Percentiles rank a stretch among this genome's conserved stretches.
Evolutionary conservation across 2,888 invertebrate species (phyloP).

Genomic region (Cecidostiba fungosa): DNA sequence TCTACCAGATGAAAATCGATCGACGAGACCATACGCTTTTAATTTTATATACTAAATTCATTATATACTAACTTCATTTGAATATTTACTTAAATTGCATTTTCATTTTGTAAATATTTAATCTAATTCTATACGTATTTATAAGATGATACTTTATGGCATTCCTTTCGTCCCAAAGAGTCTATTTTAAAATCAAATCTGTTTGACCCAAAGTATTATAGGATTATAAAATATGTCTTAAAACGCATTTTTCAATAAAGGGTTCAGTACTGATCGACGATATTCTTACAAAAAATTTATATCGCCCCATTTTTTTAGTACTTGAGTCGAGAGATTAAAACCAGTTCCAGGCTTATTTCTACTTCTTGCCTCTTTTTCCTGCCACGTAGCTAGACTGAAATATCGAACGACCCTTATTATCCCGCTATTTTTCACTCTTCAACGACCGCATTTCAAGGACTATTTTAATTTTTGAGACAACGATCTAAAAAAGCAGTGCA

Average conservation of each 20-base stretch:
- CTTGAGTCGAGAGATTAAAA: slow-evolving; percentile 3
- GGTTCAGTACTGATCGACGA: not conserved
- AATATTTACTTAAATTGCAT: too few relatives aligned
- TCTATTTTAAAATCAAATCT: too few relatives aligned
- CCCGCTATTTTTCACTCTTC: not conserved
- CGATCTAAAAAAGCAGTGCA: not conserved
- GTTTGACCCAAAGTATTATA: too few relatives aligned
- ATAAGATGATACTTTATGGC: too few relatives aligned
- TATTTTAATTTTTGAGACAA: not conserved
- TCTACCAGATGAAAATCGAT: too few relatives aligned
- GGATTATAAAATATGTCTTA: not conserved
- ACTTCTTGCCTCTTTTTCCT: not conserved
- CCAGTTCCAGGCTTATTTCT: slow-evolving; percentile 4
- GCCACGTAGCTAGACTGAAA: not conserved
- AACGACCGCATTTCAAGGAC: not conserved
- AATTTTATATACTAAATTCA: too few relatives aligned
- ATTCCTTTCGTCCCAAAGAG: too few relatives aligned
- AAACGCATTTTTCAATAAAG: not conserved
- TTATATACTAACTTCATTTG: too few relatives aligned
- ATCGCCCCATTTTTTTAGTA: not conserved
- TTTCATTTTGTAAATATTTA: too few relatives aligned
- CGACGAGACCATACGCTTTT: too few relatives aligned
- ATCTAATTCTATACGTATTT: too few relatives aligned
- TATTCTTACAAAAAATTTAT: not conserved
- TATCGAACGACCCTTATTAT: slow-evolving; percentile 7